phyloP scores from a whole-genome alignment of 1,140 invertebrate species.

The Cydia fagiglandana region DNA sequence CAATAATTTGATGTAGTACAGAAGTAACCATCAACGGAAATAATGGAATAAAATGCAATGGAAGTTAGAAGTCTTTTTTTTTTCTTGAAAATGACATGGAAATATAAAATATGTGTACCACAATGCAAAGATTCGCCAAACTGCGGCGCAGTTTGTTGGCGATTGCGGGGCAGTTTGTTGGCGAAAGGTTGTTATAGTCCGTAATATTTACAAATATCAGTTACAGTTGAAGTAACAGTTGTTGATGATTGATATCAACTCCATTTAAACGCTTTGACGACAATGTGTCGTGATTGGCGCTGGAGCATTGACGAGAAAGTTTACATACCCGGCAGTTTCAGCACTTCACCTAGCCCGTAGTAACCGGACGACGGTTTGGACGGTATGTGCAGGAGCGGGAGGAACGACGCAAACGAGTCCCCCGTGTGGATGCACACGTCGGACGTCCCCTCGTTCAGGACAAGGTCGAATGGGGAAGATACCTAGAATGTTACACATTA shows the following conservation, averaged over 20 bases:
- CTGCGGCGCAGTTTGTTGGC: too few species aligned
- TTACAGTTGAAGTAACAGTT: too few species aligned
- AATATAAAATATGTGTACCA: too few species aligned
- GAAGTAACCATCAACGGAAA: too few species aligned
- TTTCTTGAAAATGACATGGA: too few species aligned
- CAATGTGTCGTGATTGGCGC: not conserved
- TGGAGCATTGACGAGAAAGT: not conserved
- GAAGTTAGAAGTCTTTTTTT: too few species aligned
- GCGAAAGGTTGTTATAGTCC: too few species aligned
- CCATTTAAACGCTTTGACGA: not conserved
- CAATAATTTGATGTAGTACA: not conserved
- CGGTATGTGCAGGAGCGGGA: constrained; percentile 79
- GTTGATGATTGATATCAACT: too few species aligned
- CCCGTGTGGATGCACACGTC: constrained; percentile 80
- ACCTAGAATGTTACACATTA: constrained; percentile 52
- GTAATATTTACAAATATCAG: too few species aligned
- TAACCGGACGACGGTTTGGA: constrained; percentile 80
- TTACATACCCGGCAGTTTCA: constrained; percentile 63
- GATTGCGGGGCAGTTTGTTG: too few species aligned
- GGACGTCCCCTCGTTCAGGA: constrained; percentile 81
- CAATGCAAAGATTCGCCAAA: too few species aligned
- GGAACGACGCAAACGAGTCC: constrained; percentile 71
- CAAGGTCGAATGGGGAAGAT: constrained; percentile 80
- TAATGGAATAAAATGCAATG: too few species aligned
- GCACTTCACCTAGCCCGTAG: constrained; percentile 77